These are phyloP conservation scores for Papilio polyxenes DNA, from an alignment of 1,140 invertebrate genomes.

Conservation along the genomic window DNA sequence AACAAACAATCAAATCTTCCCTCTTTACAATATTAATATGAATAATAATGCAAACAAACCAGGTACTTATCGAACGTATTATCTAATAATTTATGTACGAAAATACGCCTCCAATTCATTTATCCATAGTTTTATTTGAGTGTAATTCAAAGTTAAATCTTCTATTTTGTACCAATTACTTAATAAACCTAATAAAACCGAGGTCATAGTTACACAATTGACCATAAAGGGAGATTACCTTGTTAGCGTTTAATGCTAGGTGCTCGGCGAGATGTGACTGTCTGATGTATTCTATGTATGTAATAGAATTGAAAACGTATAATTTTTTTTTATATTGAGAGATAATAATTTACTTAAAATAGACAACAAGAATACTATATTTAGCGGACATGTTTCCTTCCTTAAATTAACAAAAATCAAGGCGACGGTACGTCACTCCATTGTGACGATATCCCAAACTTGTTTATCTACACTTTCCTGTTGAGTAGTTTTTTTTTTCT, in stretches of 20 bases:
- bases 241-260: not conserved
- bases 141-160: not conserved
- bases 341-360: no score
- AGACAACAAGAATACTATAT: no score
- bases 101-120: not conserved
- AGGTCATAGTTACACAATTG: slow-evolving; percentile 6
- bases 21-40: no score
- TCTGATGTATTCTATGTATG: not conserved
- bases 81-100: no score
- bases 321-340: no score
- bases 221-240: slow-evolving; percentile 17
- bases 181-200: slow-evolving; percentile 18
- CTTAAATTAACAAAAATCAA: not conserved
- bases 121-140: not conserved
- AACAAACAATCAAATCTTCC: no score
- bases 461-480: no score
- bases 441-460: no score
- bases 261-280: not conserved
- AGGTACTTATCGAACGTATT: no score
- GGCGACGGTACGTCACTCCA: not conserved
- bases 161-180: not conserved
- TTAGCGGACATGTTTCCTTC: not conserved
- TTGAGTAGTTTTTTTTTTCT: no score
- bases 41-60: no score
- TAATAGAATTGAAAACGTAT: no score